Evolutionary conservation across 1,140 invertebrate species (phyloP).

Genomic region (Homarus americanus): DNA sequence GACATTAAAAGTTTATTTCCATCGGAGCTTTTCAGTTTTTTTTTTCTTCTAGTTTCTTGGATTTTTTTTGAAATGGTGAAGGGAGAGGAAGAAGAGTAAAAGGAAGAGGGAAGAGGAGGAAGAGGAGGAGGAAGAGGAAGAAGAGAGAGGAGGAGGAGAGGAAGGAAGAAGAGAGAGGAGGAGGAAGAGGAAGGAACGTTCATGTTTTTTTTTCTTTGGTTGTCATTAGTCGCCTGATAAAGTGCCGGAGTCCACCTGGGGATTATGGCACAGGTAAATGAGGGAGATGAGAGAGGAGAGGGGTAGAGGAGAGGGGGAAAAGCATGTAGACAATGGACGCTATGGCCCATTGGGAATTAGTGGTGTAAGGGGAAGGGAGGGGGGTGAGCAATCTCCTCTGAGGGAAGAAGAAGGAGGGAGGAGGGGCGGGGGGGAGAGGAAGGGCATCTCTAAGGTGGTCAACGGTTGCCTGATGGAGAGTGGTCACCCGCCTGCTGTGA

Average conservation of each 20-base stretch:
- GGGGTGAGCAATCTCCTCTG: neutral
- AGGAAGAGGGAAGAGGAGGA: neutral
- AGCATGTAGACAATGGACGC: neutral
- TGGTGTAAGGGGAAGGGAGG: neutral
- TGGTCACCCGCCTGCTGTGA: constrained; percentile 8
- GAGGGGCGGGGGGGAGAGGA: neutral
- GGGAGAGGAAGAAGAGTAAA: neutral
- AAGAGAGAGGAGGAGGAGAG: neutral
- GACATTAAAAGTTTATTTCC: too few species aligned
- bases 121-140: neutral
- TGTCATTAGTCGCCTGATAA: too few species aligned
- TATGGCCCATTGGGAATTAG: too few species aligned
- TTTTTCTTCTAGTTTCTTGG: too few species aligned
- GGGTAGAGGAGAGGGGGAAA: neutral
- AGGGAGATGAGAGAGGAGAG: too few species aligned
- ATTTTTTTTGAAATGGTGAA: too few species aligned
- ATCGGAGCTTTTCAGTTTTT: too few species aligned
- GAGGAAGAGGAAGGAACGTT: neutral
- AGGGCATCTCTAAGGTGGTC: neutral
- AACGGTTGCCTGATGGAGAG: constrained; percentile 18
- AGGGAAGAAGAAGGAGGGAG: neutral
- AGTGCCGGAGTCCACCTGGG: too few species aligned
- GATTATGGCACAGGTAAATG: too few species aligned
- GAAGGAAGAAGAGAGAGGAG: neutral
- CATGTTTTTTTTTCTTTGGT: too few species aligned